Evolutionary conservation across 2,113 vertebrate genomes (phyloP).

Genomic region (Chrysochloris asiatica): DNA sequence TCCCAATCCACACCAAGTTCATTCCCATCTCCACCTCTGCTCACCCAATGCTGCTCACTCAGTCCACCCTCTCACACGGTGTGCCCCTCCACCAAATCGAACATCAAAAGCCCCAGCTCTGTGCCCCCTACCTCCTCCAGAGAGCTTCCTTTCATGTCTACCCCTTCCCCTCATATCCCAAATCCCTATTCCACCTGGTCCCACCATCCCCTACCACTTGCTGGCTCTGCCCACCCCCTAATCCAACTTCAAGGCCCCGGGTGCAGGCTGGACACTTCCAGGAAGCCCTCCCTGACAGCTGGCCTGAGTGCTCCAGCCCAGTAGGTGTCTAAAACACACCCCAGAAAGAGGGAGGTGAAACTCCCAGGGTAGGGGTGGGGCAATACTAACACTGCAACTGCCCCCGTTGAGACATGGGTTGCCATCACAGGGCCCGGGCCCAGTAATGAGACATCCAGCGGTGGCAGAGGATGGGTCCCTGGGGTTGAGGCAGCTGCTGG

Average conservation of each 20-base stretch:
- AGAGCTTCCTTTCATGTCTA: background rate
- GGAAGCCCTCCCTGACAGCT: background rate
- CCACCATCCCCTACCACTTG: background rate
- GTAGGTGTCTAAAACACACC: background rate
- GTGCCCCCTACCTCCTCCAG: background rate
- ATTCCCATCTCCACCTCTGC: background rate
- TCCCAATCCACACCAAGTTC: background rate
- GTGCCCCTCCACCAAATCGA: too few species aligned
- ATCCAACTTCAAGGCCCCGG: background rate
- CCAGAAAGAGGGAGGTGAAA: background rate
- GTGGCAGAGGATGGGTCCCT: constrained; percentile 86
- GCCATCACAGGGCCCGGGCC: constrained; percentile 89
- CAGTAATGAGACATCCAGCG: constrained; percentile 85
- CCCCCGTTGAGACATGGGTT: constrained; percentile 93
- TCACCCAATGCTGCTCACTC: background rate
- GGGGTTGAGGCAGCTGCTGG: constrained; percentile 89
- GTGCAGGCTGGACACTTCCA: background rate
- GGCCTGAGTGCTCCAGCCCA: background rate
- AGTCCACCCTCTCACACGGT: too few species aligned
- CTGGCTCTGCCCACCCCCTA: background rate
- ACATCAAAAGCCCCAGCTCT: too few species aligned
- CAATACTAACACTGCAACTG: constrained; percentile 91
- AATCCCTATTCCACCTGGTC: background rate
- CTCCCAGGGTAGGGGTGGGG: background rate
- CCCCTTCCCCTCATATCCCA: rapidly evolving